A percentile compares a stretch with the other conserved stretches of the same genome.
Conservation (phyloP, 2,888 invertebrate species). For the Axea sp. region DNA sequence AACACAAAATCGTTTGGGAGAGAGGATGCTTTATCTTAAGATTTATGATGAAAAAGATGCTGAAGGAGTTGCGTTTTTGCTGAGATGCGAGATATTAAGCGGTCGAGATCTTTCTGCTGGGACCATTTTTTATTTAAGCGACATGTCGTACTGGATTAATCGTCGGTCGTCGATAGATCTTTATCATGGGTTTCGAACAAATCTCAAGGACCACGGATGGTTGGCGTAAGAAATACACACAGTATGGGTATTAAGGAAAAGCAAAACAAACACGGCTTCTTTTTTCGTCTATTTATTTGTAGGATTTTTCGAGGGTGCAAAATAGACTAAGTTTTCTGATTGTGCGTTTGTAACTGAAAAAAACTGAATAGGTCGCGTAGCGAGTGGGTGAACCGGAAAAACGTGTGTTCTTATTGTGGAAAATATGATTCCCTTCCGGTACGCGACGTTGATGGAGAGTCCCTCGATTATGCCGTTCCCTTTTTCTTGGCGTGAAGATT, state of each 20-base stretch:
- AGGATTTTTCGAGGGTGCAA: slow-evolving; percentile 45
- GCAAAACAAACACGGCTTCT: slow-evolving; percentile 35
- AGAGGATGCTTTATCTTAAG: slow-evolving; percentile 29
- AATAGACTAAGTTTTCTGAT: slow-evolving; percentile 51
- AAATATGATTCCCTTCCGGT: slow-evolving; percentile 67
- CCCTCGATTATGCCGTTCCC: slow-evolving; percentile 59
- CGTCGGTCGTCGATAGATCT: slow-evolving; percentile 50
- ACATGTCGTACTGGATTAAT: slow-evolving; percentile 59
- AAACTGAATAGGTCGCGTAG: slow-evolving; percentile 27
- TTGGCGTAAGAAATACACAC: slow-evolving; percentile 47
- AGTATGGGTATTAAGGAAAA: slow-evolving; percentile 20
- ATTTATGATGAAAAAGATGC: slow-evolving; percentile 55
- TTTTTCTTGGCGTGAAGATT: slow-evolving; percentile 49
- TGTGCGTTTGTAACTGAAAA: slow-evolving; percentile 40
- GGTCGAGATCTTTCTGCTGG: slow-evolving; percentile 46
- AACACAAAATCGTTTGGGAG: slow-evolving; percentile 29
- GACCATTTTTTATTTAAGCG: slow-evolving; percentile 56
- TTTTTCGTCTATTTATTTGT: slow-evolving; percentile 17
- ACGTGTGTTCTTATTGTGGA: slow-evolving; percentile 39
- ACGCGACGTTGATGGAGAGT: slow-evolving; percentile 60
- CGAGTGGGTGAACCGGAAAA: slow-evolving; percentile 36
- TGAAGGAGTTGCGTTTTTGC: slow-evolving; percentile 52
- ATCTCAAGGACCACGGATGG: slow-evolving; percentile 41
- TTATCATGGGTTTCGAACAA: slow-evolving; percentile 35
- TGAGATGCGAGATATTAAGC: slow-evolving; percentile 48